A percentile compares a stretch with the other conserved stretches of the same genome.
Conservation (phyloP, 2,113 vertebrate species). For the Brevimyrus niger region DNA sequence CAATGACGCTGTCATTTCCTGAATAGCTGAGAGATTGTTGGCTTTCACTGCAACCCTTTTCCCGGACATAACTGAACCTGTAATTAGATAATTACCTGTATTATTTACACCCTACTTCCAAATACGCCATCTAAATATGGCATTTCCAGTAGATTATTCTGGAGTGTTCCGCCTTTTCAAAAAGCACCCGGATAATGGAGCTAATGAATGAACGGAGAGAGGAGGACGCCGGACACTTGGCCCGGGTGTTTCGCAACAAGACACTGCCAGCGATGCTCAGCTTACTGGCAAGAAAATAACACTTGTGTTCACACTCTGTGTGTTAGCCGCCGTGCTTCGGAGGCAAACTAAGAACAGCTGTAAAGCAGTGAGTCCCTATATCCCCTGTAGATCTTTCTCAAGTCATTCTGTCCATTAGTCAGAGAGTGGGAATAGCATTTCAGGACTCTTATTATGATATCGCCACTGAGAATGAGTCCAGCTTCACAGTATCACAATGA, state of each 20-base stretch:
- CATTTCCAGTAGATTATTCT: neutral
- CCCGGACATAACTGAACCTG: neutral
- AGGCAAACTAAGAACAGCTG: neutral
- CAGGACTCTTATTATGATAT: neutral
- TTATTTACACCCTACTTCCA: neutral
- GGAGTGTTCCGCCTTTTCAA: neutral
- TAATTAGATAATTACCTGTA: slow-evolving; percentile 3
- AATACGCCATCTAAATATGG: neutral
- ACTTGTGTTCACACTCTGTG: neutral
- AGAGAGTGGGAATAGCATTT: neutral
- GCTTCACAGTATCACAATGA: neutral
- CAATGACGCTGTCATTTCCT: neutral
- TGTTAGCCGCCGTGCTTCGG: neutral
- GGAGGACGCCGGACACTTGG: neutral
- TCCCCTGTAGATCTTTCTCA: neutral
- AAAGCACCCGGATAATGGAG: neutral
- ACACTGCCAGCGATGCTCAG: neutral
- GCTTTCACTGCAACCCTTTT: neutral
- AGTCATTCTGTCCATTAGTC: neutral
- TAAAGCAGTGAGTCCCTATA: neutral
- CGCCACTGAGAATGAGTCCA: neutral
- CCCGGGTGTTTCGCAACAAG: neutral
- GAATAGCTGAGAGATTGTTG: neutral
- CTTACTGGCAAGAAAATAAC: neutral
- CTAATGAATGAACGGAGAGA: neutral